Base-by-base conservation (phyloP, 2,113 vertebrate genomes). In the Corvus hawaiiensis region DNA sequence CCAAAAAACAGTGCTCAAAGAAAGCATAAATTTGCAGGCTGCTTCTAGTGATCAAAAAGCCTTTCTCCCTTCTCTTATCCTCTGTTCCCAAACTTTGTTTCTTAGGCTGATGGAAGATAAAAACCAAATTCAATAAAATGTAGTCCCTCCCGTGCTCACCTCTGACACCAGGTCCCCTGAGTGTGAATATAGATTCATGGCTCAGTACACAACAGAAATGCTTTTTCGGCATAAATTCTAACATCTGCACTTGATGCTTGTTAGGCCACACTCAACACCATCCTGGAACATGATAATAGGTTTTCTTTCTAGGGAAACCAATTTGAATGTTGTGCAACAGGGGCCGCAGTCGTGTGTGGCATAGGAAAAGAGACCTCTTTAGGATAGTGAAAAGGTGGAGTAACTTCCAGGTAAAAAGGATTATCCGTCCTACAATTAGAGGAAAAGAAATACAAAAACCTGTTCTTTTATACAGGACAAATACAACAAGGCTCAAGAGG, bases 151-250 rank as follows among this genome's bases (percentile, higher is more conserved):
- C 16, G 13, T 79, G 67, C 19, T 87, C 77, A 64, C 62, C 27
- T 91, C 30, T n/a, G n/a, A 58, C 41, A 78, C 3, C 5, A 26
- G 9, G 8, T 71, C 18, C 6, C 22, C 26, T 35, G 15, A n/a
- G 16, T 0, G 0, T 37, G 32, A 17, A 13, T 23, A 35, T 12
- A 15, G 10, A n/a, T 52, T 61, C 4, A 0, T 44, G 41, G 10
- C 20, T 76, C 18, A 35, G 33, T 16, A 76, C n/a, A 49, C 9
- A 68, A 41, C 13, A 44, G 17, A 68, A 85, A 58, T 3, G 2
- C 1, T 17, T 61, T 55, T 85, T n/a, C 14, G 2, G 46, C 15
- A 27, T 28, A 58, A 66, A 58, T 49, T 68, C 87, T 66, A 80
- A n/a, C 4, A 37, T 41, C 16, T 55, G 14, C 10, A 17, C 35